Evolutionary conservation across 2,797 vertebrate species (phyloP), one percentile per base, ranked within the genome.

Genomic region (Phyllotis vaccarum): DNA sequence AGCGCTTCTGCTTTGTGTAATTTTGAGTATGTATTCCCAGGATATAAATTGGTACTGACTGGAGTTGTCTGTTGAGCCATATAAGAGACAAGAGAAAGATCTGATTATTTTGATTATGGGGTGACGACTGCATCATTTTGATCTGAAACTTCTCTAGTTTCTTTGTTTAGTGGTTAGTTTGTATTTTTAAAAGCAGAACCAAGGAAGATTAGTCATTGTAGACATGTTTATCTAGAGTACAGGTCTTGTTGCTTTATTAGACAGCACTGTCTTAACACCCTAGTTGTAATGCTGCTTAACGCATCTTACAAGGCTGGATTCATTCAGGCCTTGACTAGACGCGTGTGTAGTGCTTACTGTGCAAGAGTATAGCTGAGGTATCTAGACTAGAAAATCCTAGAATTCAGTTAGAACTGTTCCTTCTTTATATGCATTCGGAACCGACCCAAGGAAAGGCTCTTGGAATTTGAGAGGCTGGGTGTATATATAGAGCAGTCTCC

Each of bases 61-160:
- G n/a, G 43, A 31, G 60, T 88, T 40, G 17, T 0, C n/a, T 31
- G n/a, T 81, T 64, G 11, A 58, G 12, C 68, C 34, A 75, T 19
- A 46, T 90, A 1, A 0, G 89, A 95, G 40, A 95, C 34, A 54
- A 40, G 40, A 95, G 43, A 86, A 93, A 43, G 96, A 46, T 91
- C 96, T 96, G 93, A 75, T 64, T 98, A 96, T 98, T 98, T 98
- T 98, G 98, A 98, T 98, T 97, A 96, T 94, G 97, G 97, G 97
- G 96, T 97, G 95, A 95, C 97, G 98, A 98, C 98, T 98, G 98
- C 98, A 98, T 98, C 97, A 60, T 92, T 96, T 97, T 79, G 81
- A 94, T 94, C 97, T 98, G 97, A 97, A 98, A 97, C 96, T 97
- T 34, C 93, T 87, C 97, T 98, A 96, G 97, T 98, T 97, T 97